Evolutionary conservation across 2,888 invertebrate genomes (phyloP), one percentile per base, ranked within the genome.

Genomic region (Rhamphomyia laevipes): DNA sequence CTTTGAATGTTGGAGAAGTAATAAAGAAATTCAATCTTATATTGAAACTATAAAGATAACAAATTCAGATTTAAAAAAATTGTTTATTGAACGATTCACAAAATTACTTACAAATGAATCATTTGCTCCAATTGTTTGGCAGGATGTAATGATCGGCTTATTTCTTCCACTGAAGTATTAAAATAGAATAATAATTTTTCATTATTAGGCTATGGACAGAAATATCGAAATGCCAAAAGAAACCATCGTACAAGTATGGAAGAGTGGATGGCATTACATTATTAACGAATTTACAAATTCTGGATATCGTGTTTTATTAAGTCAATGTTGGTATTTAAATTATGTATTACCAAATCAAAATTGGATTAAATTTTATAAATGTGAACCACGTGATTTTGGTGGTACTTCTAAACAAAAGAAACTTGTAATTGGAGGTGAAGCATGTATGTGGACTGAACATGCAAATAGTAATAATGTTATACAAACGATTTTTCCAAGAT

Each of bases 371-470:
- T 84, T 74, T 62, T 89, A 86, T 63, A 49, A 63, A 11, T 81
- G 81, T 54, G 86, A 90, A 59, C 89, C 88, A 0, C 70, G 77
- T 3, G 65, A 73, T 49, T 77, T 80, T 59, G 61, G 69, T 15
- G 72, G 75, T 6, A 71, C 66, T 2, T 60, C 64, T 2, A 63
- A 62, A 1, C 76, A 83, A 58, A 78, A 82, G 58, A 60, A 74
- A 2, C 71, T 82, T 47, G 80, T 95, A 23, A 67, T 90, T n/a
- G 94, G 95, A 1, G 94, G 94, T 1, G 93, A 93, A 66, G 88
- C 90, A 1, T 90, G 91, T 59, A 85, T 95, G 83, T 94, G 94
- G 94, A 80, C 81, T 2, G 94, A 95, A 68, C 82, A 78, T 57
- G 87, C 89, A 0, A 87, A 93, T 63, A 73, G 77, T 55, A 66